Base-by-base conservation (phyloP, 2,888 invertebrate genomes). In the Drosophila buzzatii region DNA sequence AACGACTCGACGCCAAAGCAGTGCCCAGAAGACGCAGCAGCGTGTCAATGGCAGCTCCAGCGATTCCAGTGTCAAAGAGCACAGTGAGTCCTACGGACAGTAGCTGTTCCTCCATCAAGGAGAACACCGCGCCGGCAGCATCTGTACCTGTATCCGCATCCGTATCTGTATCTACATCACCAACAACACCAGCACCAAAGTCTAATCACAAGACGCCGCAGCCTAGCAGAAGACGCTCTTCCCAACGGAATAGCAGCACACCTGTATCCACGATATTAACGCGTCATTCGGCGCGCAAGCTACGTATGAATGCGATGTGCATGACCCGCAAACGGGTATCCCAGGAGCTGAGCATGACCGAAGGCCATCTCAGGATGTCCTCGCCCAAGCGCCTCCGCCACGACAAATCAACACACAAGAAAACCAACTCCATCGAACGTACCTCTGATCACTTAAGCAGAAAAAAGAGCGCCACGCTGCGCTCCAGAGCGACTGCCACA, bases 321-420 rank as follows among this genome's bases (percentile, higher is more conserved):
- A 87, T 90, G 85, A 91, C 91, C 41, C 85, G 92, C 14, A 92
- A 91, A 45, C 85, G 92, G 9, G 51, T 89, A 63, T 91, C 91
- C n/a, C 79, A 86, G 37, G 91, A 92, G 52, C 51, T 82, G 45
- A 82, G 82, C 39, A 68, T 84, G 71, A 83, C 72, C 33, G 80
- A 77, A n/a, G 71, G 73, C 0, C 69, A 81, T 12, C 56, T 56
- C 1, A 81, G 73, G 39, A n/a, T 67, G 39, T 70, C 88, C 20
- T 82, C 86, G 1, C 85, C 89, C 2, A 89, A 86, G 69, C 81
- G 76, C 5, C 35, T 63, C 20, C 80, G 72, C 9, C 60, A 65
- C 41, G 77, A 77, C 18, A 70, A 57, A 35, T 2, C 42, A n/a
- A 33, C 53, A 2, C 42, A 20, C 20, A 61, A 27, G 9, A 62